phyloP scores from a whole-genome alignment of 1,140 invertebrate genomes.

The Trinorchestia longiramus region DNA sequence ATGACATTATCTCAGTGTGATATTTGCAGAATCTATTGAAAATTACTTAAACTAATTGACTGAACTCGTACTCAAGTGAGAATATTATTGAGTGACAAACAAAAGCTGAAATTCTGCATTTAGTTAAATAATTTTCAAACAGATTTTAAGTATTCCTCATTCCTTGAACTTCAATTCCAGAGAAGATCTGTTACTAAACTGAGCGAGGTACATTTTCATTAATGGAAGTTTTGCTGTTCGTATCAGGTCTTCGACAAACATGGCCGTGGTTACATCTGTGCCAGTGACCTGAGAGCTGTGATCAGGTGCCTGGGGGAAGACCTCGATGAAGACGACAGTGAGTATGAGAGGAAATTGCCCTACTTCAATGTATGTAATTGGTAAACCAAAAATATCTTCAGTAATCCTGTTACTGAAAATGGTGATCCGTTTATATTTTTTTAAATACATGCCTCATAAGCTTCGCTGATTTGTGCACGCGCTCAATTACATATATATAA shows the following conservation, averaged over 20 bases:
- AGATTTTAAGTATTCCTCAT: neutral
- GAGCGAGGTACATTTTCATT: neutral
- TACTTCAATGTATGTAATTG: neutral
- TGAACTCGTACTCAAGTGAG: neutral
- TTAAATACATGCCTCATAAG: too few relatives aligned
- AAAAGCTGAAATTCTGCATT: neutral
- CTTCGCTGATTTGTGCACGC: too few relatives aligned
- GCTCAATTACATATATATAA: too few relatives aligned
- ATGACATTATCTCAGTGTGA: neutral
- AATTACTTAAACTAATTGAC: neutral
- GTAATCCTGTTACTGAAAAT: neutral
- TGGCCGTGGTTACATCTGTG: slow-evolving; percentile 97
- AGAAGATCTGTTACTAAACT: neutral
- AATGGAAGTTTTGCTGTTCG: neutral
- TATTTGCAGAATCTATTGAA: neutral
- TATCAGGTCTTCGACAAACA: slow-evolving; percentile 71
- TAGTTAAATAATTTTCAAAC: neutral
- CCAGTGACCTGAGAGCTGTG: slow-evolving; percentile 94
- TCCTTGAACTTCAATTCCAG: neutral
- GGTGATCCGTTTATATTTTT: neutral
- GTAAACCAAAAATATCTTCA: neutral
- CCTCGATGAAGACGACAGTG: slow-evolving; percentile 96
- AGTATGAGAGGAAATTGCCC: neutral
- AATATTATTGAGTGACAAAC: neutral
- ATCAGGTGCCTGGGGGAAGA: slow-evolving; percentile 99